phyloP scores from a whole-genome alignment of 2,797 vertebrate genomes.

The Sternotherus odoratus region DNA sequence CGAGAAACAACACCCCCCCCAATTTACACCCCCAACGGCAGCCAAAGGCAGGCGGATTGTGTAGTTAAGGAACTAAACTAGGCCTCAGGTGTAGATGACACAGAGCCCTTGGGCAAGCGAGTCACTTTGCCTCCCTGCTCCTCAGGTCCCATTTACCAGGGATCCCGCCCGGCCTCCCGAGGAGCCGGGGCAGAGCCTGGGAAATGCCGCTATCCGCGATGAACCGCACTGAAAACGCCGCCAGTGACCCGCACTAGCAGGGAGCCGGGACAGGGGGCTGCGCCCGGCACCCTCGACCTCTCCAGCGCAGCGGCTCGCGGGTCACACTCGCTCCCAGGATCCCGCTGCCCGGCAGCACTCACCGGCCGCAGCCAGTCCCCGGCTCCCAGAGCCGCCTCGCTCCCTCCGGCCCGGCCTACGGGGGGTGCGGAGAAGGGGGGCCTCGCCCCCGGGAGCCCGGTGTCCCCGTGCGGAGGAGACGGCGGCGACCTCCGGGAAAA shows the following conservation, averaged over 20 bases:
- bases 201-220: background rate
- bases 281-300: no score
- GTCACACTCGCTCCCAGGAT: background rate
- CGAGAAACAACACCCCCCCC: background rate
- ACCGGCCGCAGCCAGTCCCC: background rate
- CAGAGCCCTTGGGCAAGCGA: background rate
- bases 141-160: no score
- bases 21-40: background rate
- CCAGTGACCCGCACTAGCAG: background rate
- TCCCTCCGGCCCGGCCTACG: background rate
- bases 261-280: background rate
- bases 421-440: background rate
- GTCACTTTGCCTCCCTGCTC: background rate
- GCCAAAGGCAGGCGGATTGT: background rate
- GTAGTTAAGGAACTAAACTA: background rate
- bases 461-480: background rate
- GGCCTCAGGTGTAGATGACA: background rate
- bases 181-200: no score
- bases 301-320: no score
- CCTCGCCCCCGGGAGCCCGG: background rate
- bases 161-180: no score
- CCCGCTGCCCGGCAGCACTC: background rate
- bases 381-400: rapidly evolving
- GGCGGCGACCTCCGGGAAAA: rapidly evolving
- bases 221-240: background rate